phyloP scores from a whole-genome alignment of 2,113 vertebrate genomes.

The Conger conger region DNA sequence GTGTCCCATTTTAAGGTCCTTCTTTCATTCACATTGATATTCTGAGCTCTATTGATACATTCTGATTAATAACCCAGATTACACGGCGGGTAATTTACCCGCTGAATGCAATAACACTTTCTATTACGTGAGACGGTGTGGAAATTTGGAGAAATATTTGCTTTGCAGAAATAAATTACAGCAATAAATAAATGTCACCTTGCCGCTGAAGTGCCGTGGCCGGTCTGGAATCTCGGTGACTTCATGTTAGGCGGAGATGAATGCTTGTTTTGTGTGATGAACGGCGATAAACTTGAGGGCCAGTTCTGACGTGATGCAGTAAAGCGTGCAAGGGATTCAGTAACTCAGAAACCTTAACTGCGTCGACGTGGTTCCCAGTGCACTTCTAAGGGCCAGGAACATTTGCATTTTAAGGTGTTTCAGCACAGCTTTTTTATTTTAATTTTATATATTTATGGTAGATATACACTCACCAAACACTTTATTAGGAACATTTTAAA shows the following conservation, averaged over 20 bases:
- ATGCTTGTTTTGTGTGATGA: neutral
- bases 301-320: neutral
- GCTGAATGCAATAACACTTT: neutral
- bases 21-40: slow-evolving; percentile 38
- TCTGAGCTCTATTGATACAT: slow-evolving; percentile 23
- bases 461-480: too few species aligned
- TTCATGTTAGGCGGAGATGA: neutral
- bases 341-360: neutral
- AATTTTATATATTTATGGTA: too few species aligned
- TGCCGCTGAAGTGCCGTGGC: neutral
- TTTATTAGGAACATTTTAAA: too few species aligned
- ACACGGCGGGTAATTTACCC: neutral
- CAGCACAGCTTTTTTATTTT: neutral
- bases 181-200: slow-evolving; percentile 1
- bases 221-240: neutral
- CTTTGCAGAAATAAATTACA: neutral
- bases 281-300: neutral
- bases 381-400: too few species aligned
- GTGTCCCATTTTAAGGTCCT: neutral
- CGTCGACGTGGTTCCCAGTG: too few species aligned
- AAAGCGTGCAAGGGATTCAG: neutral
- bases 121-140: neutral
- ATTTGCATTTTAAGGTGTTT: too few species aligned
- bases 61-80: slow-evolving; percentile 45
- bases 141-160: neutral